A percentile compares a stretch with the other conserved stretches of the same genome.
These are phyloP conservation scores for Nomada fabriciana DNA, from an alignment of 2,888 invertebrate genomes.

Conservation along the genomic window DNA sequence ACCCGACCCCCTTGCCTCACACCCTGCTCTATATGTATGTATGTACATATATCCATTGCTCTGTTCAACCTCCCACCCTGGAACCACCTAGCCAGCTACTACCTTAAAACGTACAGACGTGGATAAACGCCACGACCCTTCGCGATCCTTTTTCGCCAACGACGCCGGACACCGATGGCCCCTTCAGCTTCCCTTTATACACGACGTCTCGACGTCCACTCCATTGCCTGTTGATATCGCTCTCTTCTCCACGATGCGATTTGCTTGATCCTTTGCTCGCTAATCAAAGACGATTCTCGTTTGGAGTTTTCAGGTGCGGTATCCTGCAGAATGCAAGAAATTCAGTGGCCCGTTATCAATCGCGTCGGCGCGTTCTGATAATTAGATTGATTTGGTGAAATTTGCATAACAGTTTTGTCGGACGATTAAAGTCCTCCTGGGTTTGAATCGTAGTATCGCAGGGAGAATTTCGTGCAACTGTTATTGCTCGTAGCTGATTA, in stretches of 20 bases:
- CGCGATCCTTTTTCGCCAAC: constrained; percentile 39
- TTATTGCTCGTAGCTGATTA: not conserved
- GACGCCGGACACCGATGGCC: constrained; percentile 26
- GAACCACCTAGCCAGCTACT: constrained; percentile 49
- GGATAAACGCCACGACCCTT: constrained; percentile 56
- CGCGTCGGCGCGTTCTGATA: not conserved
- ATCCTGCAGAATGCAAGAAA: not conserved
- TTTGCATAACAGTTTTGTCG: constrained; percentile 14
- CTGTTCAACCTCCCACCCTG: constrained; percentile 55
- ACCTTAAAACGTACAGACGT: constrained; percentile 47
- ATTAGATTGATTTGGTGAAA: constrained; percentile 27
- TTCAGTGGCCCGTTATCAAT: not conserved
- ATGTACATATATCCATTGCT: constrained; percentile 6
- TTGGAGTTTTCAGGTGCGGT: not conserved
- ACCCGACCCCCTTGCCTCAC: constrained; percentile 27
- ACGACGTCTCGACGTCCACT: constrained; percentile 33
- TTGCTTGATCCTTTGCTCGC: not conserved
- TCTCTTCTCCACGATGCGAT: not conserved
- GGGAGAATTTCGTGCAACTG: not conserved
- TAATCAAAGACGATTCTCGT: not conserved
- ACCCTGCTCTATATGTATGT: constrained; percentile 15
- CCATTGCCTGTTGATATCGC: constrained; percentile 64
- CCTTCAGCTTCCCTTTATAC: constrained; percentile 14
- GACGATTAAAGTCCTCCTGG: not conserved
- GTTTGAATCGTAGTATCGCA: not conserved